These are phyloP conservation scores for Rallus limicola DNA, from an alignment of 2,113 vertebrate genomes.

Conservation along the genomic window DNA sequence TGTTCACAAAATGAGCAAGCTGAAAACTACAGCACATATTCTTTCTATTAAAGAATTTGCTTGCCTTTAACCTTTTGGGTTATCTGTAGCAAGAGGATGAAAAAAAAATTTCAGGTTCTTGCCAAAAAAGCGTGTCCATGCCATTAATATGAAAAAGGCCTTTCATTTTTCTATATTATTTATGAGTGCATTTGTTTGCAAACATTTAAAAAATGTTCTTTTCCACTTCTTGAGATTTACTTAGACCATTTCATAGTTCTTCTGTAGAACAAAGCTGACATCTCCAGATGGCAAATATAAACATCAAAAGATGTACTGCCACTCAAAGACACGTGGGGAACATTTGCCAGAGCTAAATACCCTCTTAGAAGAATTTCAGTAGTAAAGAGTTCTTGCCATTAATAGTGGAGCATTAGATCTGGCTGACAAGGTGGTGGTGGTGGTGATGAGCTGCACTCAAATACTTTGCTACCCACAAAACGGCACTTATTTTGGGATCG, in stretches of 20 bases:
- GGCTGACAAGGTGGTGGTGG: not conserved
- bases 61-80: not conserved
- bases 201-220: conserved; percentile 16
- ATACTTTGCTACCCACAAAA: conserved; percentile 25
- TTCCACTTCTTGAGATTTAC: conserved; percentile 9
- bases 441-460: conserved; percentile 5
- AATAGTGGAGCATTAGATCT: not conserved
- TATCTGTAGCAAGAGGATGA: not conserved
- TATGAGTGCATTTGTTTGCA: conserved; percentile 28
- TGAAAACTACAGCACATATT: not conserved
- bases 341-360: conserved; percentile 30
- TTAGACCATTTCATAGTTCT: not conserved
- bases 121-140: not conserved
- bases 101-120: not conserved
- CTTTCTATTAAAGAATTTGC: not conserved
- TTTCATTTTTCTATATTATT: not conserved
- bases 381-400: conserved; percentile 14
- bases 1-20: not conserved
- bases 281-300: conserved; percentile 65
- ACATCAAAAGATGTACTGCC: conserved; percentile 49
- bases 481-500: not conserved
- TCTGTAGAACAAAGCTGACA: conserved; percentile 45
- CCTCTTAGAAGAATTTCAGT: not conserved
- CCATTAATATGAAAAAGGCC: not conserved
- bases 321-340: conserved; percentile 50